phyloP scores from a whole-genome alignment of 2,888 invertebrate genomes.

The Seladonia tumulorum region DNA sequence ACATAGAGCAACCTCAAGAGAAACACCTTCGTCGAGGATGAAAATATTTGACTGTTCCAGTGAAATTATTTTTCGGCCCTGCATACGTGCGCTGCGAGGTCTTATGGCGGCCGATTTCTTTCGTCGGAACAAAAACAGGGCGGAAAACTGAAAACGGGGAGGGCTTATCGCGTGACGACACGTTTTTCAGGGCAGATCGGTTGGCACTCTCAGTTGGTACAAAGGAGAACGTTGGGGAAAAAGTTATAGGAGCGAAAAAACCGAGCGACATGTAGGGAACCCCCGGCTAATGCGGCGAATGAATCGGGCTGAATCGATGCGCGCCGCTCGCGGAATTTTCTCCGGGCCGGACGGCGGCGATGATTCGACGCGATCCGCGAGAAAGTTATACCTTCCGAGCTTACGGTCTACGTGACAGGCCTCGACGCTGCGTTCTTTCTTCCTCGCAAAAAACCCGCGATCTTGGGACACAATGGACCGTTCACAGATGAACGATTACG shows the following conservation, averaged over 20 bases:
- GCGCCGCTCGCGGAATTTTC: neutral
- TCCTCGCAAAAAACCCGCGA: neutral
- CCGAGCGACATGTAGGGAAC: neutral
- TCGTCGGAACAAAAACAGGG: neutral
- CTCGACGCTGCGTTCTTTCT: constrained; percentile 13
- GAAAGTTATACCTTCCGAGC: neutral
- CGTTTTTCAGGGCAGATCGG: neutral
- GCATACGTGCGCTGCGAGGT: neutral
- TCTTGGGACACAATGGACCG: constrained; percentile 19
- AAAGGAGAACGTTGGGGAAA: neutral
- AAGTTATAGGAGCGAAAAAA: neutral
- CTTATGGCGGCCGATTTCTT: neutral
- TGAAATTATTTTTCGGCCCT: neutral
- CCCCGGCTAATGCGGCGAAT: constrained; percentile 1
- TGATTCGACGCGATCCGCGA: constrained; percentile 2
- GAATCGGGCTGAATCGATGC: constrained; percentile 9
- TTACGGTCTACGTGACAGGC: neutral
- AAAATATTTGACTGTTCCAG: neutral
- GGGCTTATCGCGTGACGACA: neutral
- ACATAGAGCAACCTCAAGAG: too few species aligned
- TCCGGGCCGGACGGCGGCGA: neutral
- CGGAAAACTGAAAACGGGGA: neutral
- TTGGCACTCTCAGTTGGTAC: neutral
- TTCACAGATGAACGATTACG: constrained; percentile 27
- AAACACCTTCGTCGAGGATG: too few species aligned